Conservation (phyloP, 2,888 invertebrate genomes). For the Xanthostigma xanthostigma region DNA sequence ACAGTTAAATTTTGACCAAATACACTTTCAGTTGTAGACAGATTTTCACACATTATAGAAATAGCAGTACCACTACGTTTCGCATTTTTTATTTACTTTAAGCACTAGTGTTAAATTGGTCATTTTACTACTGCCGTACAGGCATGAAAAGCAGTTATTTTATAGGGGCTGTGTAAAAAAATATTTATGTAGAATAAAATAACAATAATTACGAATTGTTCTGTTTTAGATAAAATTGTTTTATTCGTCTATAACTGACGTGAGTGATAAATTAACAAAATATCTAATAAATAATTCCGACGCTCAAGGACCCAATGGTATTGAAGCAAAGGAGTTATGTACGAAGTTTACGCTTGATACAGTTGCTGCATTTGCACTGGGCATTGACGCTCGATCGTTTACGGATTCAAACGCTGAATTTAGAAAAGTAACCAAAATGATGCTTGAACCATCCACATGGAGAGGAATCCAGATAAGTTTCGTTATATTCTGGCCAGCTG, state of each 20-base stretch:
- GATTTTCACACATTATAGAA: too few relatives aligned
- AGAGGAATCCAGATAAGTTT: constrained; percentile 1
- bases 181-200: too few relatives aligned
- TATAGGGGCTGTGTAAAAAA: too few relatives aligned
- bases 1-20: too few relatives aligned
- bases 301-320: not conserved
- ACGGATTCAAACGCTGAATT: constrained; percentile 10
- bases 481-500: constrained; percentile 2
- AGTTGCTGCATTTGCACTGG: constrained; percentile 9
- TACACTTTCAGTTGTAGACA: too few relatives aligned
- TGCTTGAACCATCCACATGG: constrained; percentile 4
- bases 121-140: too few relatives aligned
- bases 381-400: constrained; percentile 9
- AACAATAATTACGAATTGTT: too few relatives aligned
- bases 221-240: constrained; percentile 1
- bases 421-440: constrained; percentile 4
- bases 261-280: not conserved
- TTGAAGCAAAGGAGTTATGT: not conserved
- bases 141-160: too few relatives aligned
- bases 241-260: not conserved
- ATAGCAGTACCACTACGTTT: too few relatives aligned
- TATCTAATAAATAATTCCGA: not conserved
- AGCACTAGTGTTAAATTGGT: too few relatives aligned
- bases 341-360: constrained; percentile 10
- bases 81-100: too few relatives aligned